Percentiles rank a stretch among this genome's conserved stretches.
These are phyloP conservation scores for Hermodice carunculata DNA, from an alignment of 2,888 invertebrate species.

Conservation along the genomic window DNA sequence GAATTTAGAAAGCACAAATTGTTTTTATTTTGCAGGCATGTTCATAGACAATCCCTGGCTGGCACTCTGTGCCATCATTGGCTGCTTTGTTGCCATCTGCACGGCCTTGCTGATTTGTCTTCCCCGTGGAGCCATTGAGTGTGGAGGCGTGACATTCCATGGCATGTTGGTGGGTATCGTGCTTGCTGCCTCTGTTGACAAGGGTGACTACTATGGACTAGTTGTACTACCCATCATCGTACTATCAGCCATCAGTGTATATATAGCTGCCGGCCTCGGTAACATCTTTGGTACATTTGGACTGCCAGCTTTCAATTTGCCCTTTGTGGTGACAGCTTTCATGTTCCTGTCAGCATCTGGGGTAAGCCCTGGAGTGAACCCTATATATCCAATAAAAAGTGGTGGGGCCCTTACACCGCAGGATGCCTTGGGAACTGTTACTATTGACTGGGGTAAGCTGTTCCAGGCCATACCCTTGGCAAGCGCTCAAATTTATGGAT, in stretches of 20 bases:
- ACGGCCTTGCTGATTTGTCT: no score
- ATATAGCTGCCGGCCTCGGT: slow-evolving; percentile 16
- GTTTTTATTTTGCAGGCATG: no score
- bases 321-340: slow-evolving; percentile 19
- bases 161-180: slow-evolving; percentile 25
- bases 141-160: slow-evolving; percentile 25
- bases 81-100: slow-evolving; percentile 15
- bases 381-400: slow-evolving; percentile 8
- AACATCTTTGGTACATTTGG: slow-evolving; percentile 3
- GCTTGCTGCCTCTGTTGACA: slow-evolving; percentile 9
- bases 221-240: slow-evolving; percentile 8
- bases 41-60: slow-evolving; percentile 23
- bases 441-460: slow-evolving; percentile 17
- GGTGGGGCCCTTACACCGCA: not conserved
- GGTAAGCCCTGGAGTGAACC: no score
- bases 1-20: no score
- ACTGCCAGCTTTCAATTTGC: slow-evolving; percentile 25
- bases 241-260: slow-evolving; percentile 20
- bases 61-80: slow-evolving; percentile 15
- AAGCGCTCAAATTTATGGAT: slow-evolving; percentile 30
- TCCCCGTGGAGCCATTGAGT: slow-evolving; percentile 5
- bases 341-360: slow-evolving; percentile 22
- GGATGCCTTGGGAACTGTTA: not conserved
- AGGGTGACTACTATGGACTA: slow-evolving; percentile 19
- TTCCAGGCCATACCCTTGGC: no score